A percentile compares a stretch with the other conserved stretches of the same genome.
phyloP scores from a whole-genome alignment of 2,113 vertebrate species.

The Rhinolophus sinicus region DNA sequence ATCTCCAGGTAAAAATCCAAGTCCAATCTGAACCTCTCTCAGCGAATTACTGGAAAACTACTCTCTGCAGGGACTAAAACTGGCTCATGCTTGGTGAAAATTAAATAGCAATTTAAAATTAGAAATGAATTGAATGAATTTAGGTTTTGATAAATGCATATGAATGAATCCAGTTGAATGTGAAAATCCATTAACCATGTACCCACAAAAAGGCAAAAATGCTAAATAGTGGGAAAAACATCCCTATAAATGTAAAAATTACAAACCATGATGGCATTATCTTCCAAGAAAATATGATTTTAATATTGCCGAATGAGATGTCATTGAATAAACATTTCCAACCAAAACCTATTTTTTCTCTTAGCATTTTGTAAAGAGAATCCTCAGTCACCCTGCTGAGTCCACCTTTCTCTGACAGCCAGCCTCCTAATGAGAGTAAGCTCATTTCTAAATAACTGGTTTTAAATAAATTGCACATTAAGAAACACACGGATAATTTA shows the following conservation, averaged over 20 bases:
- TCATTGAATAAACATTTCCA: not conserved
- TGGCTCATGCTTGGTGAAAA: not conserved
- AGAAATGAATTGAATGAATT: slow-evolving; percentile 33
- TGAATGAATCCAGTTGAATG: slow-evolving; percentile 9
- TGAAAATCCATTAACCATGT: slow-evolving; percentile 8
- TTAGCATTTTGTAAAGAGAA: not conserved
- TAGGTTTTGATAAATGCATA: slow-evolving; percentile 34
- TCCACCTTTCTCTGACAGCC: not conserved
- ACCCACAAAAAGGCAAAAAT: slow-evolving; percentile 24
- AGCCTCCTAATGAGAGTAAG: not conserved
- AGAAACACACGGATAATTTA: not conserved
- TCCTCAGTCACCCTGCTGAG: not conserved
- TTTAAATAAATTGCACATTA: not conserved
- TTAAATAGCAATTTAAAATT: slow-evolving; percentile 35
- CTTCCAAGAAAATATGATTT: not conserved
- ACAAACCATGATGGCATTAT: not conserved
- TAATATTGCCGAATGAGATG: not conserved
- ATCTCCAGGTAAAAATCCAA: not conserved
- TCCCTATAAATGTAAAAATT: not conserved
- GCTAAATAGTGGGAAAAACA: not conserved
- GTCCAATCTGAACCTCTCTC: not conserved
- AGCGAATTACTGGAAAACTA: not conserved
- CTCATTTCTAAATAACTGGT: not conserved
- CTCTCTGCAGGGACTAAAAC: not conserved
- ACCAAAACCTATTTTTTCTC: not conserved